Percentiles rank a stretch among this genome's conserved stretches.
Evolutionary conservation across 2,888 invertebrate species (phyloP).

Genomic region (Phytoseiulus persimilis): DNA sequence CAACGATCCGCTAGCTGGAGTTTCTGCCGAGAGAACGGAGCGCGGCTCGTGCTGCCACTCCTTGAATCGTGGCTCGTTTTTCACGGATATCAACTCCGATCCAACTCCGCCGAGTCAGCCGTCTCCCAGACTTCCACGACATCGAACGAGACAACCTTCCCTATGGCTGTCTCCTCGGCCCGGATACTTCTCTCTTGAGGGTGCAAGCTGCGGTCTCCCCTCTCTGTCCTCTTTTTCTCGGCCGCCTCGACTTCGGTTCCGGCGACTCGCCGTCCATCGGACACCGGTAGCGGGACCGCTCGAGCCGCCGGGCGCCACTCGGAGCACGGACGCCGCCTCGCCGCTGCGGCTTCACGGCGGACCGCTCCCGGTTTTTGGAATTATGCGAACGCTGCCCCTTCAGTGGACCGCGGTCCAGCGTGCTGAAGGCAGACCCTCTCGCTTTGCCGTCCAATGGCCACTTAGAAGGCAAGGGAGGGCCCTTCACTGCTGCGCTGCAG

Average conservation of each 20-base stretch:
- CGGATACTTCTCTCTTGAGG: too few relatives aligned
- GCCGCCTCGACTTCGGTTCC: too few relatives aligned
- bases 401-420: conserved; percentile 5
- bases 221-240: too few relatives aligned
- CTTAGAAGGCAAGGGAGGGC: conserved; percentile 5
- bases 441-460: not conserved
- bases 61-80: not conserved
- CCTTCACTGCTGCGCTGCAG: conserved; percentile 5
- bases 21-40: not conserved
- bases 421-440: not conserved
- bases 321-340: not conserved
- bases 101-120: not conserved
- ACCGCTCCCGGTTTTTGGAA: not conserved
- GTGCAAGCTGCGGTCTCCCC: too few relatives aligned
- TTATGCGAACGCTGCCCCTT: not conserved
- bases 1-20: too few relatives aligned
- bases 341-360: not conserved
- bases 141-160: too few relatives aligned
- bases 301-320: too few relatives aligned
- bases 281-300: too few relatives aligned
- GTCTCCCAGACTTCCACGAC: too few relatives aligned
- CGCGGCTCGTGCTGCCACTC: not conserved
- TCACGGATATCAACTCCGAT: not conserved
- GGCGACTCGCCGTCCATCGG: too few relatives aligned
- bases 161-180: too few relatives aligned